A percentile compares a stretch with the other conserved stretches of the same genome.
These are phyloP conservation scores for Setophaga petechia DNA, from an alignment of 2,113 vertebrate genomes.

Conservation along the genomic window DNA sequence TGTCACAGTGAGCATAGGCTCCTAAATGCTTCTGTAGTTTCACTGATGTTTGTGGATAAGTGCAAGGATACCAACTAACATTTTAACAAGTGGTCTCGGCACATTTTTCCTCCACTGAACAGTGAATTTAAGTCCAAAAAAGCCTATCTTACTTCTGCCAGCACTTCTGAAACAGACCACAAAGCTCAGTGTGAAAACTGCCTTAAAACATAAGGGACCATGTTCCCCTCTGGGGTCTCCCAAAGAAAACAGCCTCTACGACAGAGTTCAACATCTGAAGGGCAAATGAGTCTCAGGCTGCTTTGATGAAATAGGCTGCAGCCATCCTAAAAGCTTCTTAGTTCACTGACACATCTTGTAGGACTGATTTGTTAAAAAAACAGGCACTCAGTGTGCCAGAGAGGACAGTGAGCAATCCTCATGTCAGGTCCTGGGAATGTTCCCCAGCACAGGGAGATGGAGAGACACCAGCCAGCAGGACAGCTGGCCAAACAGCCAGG, in stretches of 20 bases:
- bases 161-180: background rate
- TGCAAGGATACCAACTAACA: background rate
- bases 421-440: background rate
- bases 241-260: background rate
- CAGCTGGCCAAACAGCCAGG: background rate
- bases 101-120: background rate
- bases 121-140: background rate
- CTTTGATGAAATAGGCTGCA: background rate
- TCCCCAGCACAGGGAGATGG: background rate
- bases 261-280: background rate
- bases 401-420: background rate
- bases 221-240: background rate
- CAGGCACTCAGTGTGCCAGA: fast-evolving
- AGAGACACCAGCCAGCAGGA: background rate
- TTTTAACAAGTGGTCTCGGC: background rate
- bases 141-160: background rate
- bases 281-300: background rate
- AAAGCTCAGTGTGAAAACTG: background rate
- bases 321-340: background rate
- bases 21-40: background rate
- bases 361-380: background rate
- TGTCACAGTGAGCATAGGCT: background rate
- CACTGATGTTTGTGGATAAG: background rate
- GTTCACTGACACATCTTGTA: background rate
- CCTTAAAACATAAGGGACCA: background rate